Evolutionary conservation across 2,113 vertebrate species (phyloP).

Genomic region (Diglossa brunneiventris): DNA sequence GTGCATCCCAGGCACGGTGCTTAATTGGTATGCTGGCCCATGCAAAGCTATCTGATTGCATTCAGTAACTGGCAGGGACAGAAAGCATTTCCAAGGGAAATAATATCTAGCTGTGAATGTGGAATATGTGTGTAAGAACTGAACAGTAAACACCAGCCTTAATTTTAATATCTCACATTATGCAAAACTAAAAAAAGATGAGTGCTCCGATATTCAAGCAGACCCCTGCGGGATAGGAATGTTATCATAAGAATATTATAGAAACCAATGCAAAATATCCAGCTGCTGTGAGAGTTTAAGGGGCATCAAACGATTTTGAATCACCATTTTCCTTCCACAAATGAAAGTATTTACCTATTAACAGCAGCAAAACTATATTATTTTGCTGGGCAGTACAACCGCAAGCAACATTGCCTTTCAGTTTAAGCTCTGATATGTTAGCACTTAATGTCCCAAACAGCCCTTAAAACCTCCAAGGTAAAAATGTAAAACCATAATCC

Average conservation of each 20-base stretch:
- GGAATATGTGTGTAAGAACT: constrained; percentile 64
- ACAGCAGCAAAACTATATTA: constrained; percentile 53
- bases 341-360: constrained; percentile 75
- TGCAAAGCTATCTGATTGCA: constrained; percentile 74
- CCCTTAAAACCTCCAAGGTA: constrained; percentile 74
- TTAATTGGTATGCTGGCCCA: constrained; percentile 79
- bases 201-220: constrained; percentile 57
- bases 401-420: constrained; percentile 62
- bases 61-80: constrained; percentile 70
- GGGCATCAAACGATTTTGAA: constrained; percentile 46
- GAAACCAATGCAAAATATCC: constrained; percentile 68
- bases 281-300: constrained; percentile 55
- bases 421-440: constrained; percentile 66
- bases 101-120: constrained; percentile 73
- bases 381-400: constrained; percentile 33
- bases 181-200: constrained; percentile 70
- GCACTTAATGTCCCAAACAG: constrained; percentile 69
- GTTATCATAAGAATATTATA: constrained; percentile 58
- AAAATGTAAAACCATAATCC: constrained; percentile 75
- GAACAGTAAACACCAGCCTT: constrained; percentile 75
- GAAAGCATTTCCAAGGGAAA: constrained; percentile 76
- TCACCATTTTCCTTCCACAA: constrained; percentile 67
- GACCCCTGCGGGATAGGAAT: constrained; percentile 26
- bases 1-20: constrained; percentile 27
- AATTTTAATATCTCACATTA: constrained; percentile 75